Base-by-base conservation (phyloP, 2,113 vertebrate species). In the Chiloscyllium plagiosum region DNA sequence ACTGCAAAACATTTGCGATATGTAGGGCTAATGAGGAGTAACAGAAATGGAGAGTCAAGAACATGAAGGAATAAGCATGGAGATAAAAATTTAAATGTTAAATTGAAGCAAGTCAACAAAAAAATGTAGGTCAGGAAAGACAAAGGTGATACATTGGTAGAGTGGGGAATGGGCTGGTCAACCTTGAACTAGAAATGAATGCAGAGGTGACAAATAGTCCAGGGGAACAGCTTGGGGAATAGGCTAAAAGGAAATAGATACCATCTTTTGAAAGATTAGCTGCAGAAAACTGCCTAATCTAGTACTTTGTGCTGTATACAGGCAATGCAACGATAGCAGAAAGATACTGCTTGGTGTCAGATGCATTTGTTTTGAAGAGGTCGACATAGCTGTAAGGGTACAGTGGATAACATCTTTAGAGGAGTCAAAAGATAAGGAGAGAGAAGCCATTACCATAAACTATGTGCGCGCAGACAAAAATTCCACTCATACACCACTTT, bases 371-470 rank as follows among this genome's bases (percentile, higher is more conserved):
- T 61, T 61, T 61, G 56, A 61, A 61, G 56, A 8, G 12, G 56
- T 12, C 7, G 12, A 12, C 56, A 61, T 61, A 10, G 56, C 10
- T 61, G 56, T 61, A 61, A 7, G 1, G 56, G 56, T 61, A 37
- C 12, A 17, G 76, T 37, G 2, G 76, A 80, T 17, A 37, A 37
- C 76, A 80, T 37, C n/a, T 15, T 37, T 37, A 10, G 13, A 29
- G n/a, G n/a, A 80, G 76, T 80, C 76, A n/a, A 37, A 80, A 95
- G 20, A 76, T 97, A 2, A 76, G 96, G 96, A 61, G 24, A 0
- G 26, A 94, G 50, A 96, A 85, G 50, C 96, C 95, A 96, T 96
- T 80, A 78, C 33, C 4, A 3, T 17, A 80, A n/a, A 80, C 17
- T 33, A 4, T 37, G 12, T 80, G 33, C 33, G 13, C 15, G 37